A percentile compares a stretch with the other conserved stretches of the same genome.
These are phyloP conservation scores for Patagioenas fasciata DNA, from an alignment of 2,113 vertebrate genomes.

Conservation along the genomic window DNA sequence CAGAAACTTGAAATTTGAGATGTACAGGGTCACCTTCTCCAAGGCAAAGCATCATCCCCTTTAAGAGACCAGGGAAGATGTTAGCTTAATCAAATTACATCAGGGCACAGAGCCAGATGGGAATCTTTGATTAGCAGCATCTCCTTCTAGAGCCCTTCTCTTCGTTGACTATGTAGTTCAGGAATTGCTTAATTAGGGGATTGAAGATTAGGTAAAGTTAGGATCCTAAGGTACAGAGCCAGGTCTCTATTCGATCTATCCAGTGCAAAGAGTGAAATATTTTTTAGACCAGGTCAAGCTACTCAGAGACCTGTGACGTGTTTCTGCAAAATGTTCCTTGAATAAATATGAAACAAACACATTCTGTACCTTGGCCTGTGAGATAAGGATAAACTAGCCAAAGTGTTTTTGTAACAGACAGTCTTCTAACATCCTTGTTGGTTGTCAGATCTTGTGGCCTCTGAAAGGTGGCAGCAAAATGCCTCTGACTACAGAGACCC, in stretches of 20 bases:
- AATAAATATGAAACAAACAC: not conserved
- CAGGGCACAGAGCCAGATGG: not conserved
- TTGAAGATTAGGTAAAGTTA: not conserved
- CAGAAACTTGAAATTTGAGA: not conserved
- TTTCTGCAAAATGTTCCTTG: not conserved
- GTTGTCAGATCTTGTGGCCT: not conserved
- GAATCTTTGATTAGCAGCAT: not conserved
- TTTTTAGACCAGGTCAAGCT: not conserved
- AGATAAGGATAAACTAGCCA: not conserved
- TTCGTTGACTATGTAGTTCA: not conserved
- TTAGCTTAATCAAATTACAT: not conserved
- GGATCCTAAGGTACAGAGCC: not conserved
- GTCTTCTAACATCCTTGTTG: not conserved
- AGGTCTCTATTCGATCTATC: not conserved
- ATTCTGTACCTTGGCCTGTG: not conserved
- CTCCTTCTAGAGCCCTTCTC: not conserved
- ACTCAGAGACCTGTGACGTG: not conserved
- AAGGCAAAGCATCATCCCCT: not conserved
- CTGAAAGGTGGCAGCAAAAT: not conserved
- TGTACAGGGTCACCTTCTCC: not conserved
- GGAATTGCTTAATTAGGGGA: not conserved
- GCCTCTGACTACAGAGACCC: not conserved
- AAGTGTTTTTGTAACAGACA: not conserved
- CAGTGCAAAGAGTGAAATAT: not conserved
- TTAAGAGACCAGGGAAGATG: not conserved